Evolutionary conservation across 2,797 vertebrate species (phyloP), one percentile per base, ranked within the genome.

Genomic region (Podarcis lilfordi): DNA sequence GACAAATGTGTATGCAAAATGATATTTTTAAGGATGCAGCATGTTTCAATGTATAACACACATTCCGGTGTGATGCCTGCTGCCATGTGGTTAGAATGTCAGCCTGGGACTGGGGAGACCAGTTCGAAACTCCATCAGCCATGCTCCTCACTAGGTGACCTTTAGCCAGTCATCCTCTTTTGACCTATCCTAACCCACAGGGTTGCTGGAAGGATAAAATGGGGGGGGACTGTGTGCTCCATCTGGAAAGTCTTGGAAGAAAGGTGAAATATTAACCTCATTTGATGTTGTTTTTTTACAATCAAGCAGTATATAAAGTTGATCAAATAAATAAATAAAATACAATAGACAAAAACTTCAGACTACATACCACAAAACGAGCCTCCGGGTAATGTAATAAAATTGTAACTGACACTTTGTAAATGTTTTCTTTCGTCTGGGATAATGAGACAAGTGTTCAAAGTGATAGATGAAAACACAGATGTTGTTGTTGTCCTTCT

Each of bases 391-490:
- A 29, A 76, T 43, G 40, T 72, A 50, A 69, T 69, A 13, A 21
- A 3, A 50, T 50, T 45, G 19, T 77, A 55, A 35, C 13, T 50
- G 61, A 55, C 25, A 55, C 55, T 23, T 2, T 84, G 19, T 61
- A 35, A 74, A 8, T 27, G 66, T 88, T 83, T 1, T 72, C 71
- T 78, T 72, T 3, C 27, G 5, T 72, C 40, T 72, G 10, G 25
- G 80, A 84, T 61, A 72, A 72, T 43, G 3, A 43, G n/a, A 35
- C n/a, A 32, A 32, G 13, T 85, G 79, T 59, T 29, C 76, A 79
- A 50, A 89, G 77, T 66, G 82, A 80, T n/a, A 64, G 69, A 84
- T 78, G 55, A 74, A 61, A 80, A 45, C 68, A 71, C 66, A 88
- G 37, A 45, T 79, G 68, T 4, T 78, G 35, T 29, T 78, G 66